phyloP scores from a whole-genome alignment of 2,888 invertebrate species.

The Drosophila paucipuncta region DNA sequence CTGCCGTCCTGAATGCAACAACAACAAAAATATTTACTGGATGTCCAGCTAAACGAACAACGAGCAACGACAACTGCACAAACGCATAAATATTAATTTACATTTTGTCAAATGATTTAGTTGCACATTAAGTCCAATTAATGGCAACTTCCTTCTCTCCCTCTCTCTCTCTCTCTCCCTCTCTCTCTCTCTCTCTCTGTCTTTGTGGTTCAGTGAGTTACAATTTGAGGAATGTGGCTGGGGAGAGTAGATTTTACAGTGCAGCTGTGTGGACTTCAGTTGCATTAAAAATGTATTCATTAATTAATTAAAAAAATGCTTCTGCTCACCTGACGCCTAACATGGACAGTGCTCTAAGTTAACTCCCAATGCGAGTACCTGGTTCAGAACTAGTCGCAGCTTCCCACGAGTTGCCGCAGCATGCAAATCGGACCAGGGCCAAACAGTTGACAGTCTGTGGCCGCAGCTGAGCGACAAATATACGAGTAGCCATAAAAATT shows the following conservation, averaged over 20 bases:
- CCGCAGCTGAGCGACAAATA: constrained; percentile 70
- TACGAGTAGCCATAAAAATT: constrained; percentile 73
- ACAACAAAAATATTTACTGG: constrained; percentile 10
- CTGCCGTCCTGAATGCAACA: constrained; percentile 18
- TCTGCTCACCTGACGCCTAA: constrained; percentile 44
- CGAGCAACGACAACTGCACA: constrained; percentile 16
- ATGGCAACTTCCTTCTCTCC: constrained; percentile 27
- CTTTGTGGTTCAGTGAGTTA: constrained; percentile 38
- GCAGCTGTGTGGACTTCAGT: neutral
- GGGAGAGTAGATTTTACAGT: no score
- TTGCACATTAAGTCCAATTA: constrained; percentile 65
- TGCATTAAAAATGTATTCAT: constrained; percentile 22
- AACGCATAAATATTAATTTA: constrained; percentile 73
- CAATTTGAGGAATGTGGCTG: constrained; percentile 2
- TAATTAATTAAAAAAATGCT: constrained; percentile 39
- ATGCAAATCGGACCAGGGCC: constrained; percentile 70
- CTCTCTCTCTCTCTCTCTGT: neutral
- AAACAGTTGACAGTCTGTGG: constrained; percentile 74
- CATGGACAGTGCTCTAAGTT: neutral
- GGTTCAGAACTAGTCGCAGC: constrained; percentile 4
- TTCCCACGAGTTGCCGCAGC: constrained; percentile 41
- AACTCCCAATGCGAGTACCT: constrained; percentile 18
- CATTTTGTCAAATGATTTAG: constrained; percentile 73
- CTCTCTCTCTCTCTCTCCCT: neutral
- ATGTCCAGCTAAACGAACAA: constrained; percentile 27